Percentiles rank a stretch among this genome's conserved stretches.
Evolutionary conservation across 2,113 vertebrate genomes (phyloP).

Genomic region (Myodes glareolus): DNA sequence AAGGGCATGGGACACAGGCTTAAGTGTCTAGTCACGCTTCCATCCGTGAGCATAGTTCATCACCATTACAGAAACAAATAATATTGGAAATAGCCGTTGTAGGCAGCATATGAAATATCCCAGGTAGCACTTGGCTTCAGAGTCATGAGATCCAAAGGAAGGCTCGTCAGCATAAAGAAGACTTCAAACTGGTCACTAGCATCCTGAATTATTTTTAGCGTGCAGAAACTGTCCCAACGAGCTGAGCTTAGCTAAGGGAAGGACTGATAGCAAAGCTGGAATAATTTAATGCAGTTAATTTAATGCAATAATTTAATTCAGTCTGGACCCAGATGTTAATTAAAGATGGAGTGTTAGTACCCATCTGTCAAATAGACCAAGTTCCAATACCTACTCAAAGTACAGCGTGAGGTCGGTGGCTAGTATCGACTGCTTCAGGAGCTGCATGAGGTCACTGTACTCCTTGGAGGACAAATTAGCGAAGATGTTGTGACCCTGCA

Average conservation of each 20-base stretch:
- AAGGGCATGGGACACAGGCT: not conserved
- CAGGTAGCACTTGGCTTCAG: not conserved
- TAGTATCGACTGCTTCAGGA: slow-evolving; percentile 98
- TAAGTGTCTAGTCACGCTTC: not conserved
- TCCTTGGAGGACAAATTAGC: slow-evolving; percentile 98
- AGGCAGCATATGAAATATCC: slow-evolving; percentile 26
- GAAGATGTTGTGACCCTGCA: slow-evolving; percentile 99
- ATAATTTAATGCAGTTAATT: not conserved
- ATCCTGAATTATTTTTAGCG: not conserved
- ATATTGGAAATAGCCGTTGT: not conserved
- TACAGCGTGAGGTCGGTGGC: slow-evolving; percentile 99
- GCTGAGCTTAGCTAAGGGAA: slow-evolving; percentile 13
- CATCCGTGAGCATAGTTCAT: not conserved
- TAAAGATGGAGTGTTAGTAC: slow-evolving; percentile 77
- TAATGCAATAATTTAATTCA: not conserved
- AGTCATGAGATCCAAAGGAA: not conserved
- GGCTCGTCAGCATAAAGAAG: not conserved
- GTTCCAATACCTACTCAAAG: slow-evolving; percentile 95
- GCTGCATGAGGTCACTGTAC: slow-evolving; percentile 99
- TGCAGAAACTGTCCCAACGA: not conserved
- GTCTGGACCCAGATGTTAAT: slow-evolving; percentile 67
- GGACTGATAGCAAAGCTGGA: not conserved
- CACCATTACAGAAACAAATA: not conserved
- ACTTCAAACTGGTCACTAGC: not conserved
- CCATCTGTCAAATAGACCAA: slow-evolving; percentile 84